phyloP scores from a whole-genome alignment of 2,113 vertebrate species.

The Rhinogobius similis region DNA sequence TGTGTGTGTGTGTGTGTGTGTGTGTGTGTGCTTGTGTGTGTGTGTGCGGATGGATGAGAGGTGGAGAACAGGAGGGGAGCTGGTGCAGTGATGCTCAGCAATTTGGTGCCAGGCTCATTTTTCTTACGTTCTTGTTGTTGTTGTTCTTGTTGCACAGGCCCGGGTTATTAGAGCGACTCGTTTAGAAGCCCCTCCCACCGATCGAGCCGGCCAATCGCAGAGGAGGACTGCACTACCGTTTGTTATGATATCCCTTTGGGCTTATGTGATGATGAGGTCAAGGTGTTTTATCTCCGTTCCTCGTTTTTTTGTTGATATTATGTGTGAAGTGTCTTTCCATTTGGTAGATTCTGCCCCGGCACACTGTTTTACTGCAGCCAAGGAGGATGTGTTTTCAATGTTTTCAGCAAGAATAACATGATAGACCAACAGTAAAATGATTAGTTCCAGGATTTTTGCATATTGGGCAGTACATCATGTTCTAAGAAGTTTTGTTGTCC shows the following conservation, averaged over 20 bases:
- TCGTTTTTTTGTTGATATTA: neutral
- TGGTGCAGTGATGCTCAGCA: slow-evolving; percentile 56
- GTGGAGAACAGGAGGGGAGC: slow-evolving; percentile 41
- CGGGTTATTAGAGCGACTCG: slow-evolving; percentile 59
- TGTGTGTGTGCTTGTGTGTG: neutral
- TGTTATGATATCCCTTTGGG: slow-evolving; percentile 42
- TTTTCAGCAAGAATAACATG: neutral
- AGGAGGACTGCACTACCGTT: slow-evolving; percentile 16
- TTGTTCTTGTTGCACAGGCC: slow-evolving; percentile 28
- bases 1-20: slow-evolving; percentile 5
- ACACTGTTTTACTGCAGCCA: neutral
- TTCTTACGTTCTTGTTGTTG: slow-evolving; percentile 49
- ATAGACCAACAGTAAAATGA: no score
- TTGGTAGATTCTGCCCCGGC: neutral
- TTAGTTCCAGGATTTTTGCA: no score
- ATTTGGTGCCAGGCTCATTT: slow-evolving; percentile 65
- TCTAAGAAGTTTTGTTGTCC: no score
- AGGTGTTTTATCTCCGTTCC: neutral
- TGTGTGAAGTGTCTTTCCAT: neutral
- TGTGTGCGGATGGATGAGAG: slow-evolving; percentile 46
- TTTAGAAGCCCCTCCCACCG: slow-evolving; percentile 27
- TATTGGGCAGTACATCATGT: no score
- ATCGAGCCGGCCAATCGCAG: slow-evolving; percentile 20
- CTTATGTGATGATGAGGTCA: slow-evolving; percentile 2
- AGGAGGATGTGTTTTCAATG: neutral